Percentiles rank a stretch among this genome's conserved stretches.
Evolutionary conservation across 2,113 vertebrate species (phyloP).

Genomic region (Meleagris gallopavo): DNA sequence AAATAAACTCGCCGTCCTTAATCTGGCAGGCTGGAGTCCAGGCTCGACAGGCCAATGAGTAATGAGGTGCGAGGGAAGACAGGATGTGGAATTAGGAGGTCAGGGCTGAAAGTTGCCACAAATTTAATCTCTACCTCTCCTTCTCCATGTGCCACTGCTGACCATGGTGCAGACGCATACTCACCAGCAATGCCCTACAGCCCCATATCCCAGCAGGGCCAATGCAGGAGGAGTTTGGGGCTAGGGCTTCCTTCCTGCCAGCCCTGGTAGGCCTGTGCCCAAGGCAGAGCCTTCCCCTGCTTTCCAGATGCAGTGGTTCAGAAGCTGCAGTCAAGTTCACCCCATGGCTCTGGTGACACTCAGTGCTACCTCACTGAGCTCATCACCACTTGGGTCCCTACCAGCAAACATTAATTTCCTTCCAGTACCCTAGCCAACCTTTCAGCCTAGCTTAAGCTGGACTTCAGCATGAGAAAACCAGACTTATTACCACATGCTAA

Average conservation of each 20-base stretch:
- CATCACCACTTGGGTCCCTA: neutral
- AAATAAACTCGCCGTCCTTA: constrained; percentile 61
- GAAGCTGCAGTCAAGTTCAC: neutral
- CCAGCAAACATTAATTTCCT: neutral
- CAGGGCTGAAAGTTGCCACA: constrained; percentile 34
- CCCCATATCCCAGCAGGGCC: no score
- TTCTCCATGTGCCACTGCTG: neutral
- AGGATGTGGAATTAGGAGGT: constrained; percentile 56
- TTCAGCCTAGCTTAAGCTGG: neutral
- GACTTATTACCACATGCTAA: neutral
- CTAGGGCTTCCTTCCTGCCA: neutral
- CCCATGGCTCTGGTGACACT: neutral
- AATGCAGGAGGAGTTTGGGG: no score
- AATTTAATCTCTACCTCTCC: neutral
- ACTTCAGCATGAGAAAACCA: neutral
- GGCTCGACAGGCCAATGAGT: constrained; percentile 45
- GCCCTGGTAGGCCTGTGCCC: neutral
- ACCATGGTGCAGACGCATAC: fast-evolving
- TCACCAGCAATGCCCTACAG: fast-evolving
- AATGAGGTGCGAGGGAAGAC: constrained; percentile 47
- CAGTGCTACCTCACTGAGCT: neutral
- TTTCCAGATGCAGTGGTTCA: neutral
- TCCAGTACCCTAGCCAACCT: neutral
- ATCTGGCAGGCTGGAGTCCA: constrained; percentile 25
- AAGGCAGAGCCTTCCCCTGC: fast-evolving